phyloP scores from a whole-genome alignment of 1,140 invertebrate genomes.

The Acromyrmex heyeri region DNA sequence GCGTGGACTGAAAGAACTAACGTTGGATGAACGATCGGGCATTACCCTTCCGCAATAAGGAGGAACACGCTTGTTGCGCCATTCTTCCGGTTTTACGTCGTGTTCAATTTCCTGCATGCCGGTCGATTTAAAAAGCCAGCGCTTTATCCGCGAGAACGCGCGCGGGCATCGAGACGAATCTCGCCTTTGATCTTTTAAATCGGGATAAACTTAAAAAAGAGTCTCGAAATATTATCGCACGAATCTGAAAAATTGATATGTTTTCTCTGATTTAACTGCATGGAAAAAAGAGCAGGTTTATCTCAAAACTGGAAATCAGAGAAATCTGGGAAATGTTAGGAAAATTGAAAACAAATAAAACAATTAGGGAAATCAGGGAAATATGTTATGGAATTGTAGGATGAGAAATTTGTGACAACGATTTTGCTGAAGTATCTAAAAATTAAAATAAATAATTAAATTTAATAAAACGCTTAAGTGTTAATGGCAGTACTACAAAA shows the following conservation, averaged over 20 bases:
- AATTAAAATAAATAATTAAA: too few species aligned
- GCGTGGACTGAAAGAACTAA: slow-evolving; percentile 53
- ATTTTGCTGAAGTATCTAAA: too few species aligned
- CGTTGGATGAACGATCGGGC: slow-evolving; percentile 54
- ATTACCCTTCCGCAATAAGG: slow-evolving; percentile 62
- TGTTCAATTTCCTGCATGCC: slow-evolving; percentile 61
- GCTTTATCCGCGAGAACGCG: not conserved
- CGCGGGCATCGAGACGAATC: not conserved
- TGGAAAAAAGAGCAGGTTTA: not conserved
- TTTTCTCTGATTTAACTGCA: not conserved
- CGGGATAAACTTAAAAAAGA: not conserved
- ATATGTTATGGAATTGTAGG: too few species aligned
- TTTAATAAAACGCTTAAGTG: too few species aligned
- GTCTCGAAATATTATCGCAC: not conserved
- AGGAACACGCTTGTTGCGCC: slow-evolving; percentile 64
- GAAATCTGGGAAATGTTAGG: too few species aligned
- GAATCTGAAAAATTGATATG: not conserved
- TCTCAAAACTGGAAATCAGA: too few species aligned
- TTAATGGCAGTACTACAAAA: too few species aligned
- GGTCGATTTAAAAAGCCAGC: slow-evolving; percentile 59
- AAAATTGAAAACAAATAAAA: too few species aligned
- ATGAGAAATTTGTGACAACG: too few species aligned
- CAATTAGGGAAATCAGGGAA: too few species aligned
- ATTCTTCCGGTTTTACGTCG: slow-evolving; percentile 59
- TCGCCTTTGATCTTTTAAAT: not conserved